Evolutionary conservation across 2,797 vertebrate genomes (phyloP).

Genomic region (Parotocinclus haroldoi): DNA sequence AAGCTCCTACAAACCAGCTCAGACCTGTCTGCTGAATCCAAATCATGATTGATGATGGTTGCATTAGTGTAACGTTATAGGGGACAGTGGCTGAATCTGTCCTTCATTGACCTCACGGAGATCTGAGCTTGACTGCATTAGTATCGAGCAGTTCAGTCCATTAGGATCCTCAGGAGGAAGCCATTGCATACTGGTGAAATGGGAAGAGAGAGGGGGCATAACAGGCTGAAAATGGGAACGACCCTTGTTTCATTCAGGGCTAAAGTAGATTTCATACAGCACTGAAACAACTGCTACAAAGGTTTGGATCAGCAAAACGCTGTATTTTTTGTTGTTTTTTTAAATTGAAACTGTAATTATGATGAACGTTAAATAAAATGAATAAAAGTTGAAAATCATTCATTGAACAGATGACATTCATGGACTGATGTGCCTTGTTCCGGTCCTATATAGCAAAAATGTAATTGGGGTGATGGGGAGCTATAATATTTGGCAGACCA

Average conservation of each 20-base stretch:
- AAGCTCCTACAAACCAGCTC: conserved; percentile 46
- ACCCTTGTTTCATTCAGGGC: not conserved
- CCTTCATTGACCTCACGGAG: conserved; percentile 74
- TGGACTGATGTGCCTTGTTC: too few relatives aligned
- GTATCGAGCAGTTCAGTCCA: conserved; percentile 79
- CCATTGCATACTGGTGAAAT: conserved; percentile 53
- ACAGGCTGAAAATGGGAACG: not conserved
- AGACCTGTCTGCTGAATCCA: conserved; percentile 64
- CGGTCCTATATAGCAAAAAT: too few relatives aligned
- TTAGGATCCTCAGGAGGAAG: conserved; percentile 83
- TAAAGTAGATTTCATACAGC: too few relatives aligned
- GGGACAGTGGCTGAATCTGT: conserved; percentile 75
- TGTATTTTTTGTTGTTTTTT: too few relatives aligned
- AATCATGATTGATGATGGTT: conserved; percentile 85
- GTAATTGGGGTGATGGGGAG: too few relatives aligned
- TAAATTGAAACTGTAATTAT: too few relatives aligned
- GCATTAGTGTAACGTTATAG: conserved; percentile 83
- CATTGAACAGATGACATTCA: too few relatives aligned
- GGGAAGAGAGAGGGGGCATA: not conserved
- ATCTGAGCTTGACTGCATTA: conserved; percentile 81
- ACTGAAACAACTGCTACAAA: too few relatives aligned
- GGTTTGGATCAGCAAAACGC: too few relatives aligned
- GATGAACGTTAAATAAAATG: too few relatives aligned
- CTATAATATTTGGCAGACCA: too few relatives aligned
- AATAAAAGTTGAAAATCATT: too few relatives aligned